Evolutionary conservation across 37 sponge, comb jelly and placozoan species (phyloP), one percentile per base, ranked within the genome.

Genomic region (Spongilla lacustris): DNA sequence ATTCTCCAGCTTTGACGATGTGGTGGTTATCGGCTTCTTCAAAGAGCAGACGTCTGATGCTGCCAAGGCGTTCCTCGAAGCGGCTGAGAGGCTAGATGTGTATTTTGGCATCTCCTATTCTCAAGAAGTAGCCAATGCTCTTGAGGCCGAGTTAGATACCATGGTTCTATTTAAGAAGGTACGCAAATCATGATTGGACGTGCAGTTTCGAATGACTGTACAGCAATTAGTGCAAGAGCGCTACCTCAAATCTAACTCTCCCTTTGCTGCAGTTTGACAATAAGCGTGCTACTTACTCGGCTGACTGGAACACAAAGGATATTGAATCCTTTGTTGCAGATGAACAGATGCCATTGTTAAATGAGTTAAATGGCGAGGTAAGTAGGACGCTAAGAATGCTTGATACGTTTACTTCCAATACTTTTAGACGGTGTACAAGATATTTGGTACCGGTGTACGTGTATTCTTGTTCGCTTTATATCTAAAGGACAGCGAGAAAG

Each of bases 361-460:
- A 88, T 10, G 89, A 89, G 69, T 98, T 98, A 85, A 78, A 78
- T 81, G 95, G 94, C 50, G 88, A 96, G 83, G 96, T 98, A 84
- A 34, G 85, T n/a, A n/a, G n/a, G n/a, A n/a, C n/a, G n/a, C n/a
- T n/a, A n/a, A n/a, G n/a, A n/a, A n/a, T n/a, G n/a, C n/a, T n/a
- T n/a, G n/a, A n/a, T n/a, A n/a, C n/a, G n/a, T n/a, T n/a, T n/a
- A n/a, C n/a, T n/a, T n/a, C 74, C 9, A 31, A 28, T 66, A 14
- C 30, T 73, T 85, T 12, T 73, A 97, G 98, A 93, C 92, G 72
- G 98, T 96, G 24, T 92, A 92, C 36, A 93, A 76, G 79, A 97
- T 98, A 67, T 98, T 98, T 85, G 97, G 97, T 72, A 96, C 95
- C 25, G 72, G 73, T 14, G 81, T 97, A 32, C 88, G 85, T 82